Evolutionary conservation across 2,113 vertebrate species (phyloP), one percentile per base, ranked within the genome.

Genomic region (Leucopsar rothschildi): DNA sequence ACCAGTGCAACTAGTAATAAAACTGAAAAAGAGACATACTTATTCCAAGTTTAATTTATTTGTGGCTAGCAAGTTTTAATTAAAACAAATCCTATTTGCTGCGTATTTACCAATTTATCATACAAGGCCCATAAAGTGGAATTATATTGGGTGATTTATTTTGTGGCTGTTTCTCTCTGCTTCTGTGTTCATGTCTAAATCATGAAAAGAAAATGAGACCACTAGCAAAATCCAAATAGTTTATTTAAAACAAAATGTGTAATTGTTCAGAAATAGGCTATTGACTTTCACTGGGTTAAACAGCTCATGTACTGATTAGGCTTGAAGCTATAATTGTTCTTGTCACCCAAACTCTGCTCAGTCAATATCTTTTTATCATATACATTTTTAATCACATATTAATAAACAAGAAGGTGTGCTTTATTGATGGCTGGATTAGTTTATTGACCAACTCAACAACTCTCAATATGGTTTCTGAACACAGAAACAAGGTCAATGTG

Each of bases 301-400:
- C 33, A 72, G 94, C 91, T 97, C 92, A 91, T 95, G 44, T 81
- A 94, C 97, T 97, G 97, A 98, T 98, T 97, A 98, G 92, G 88
- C 91, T 93, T 86, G 85, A 63, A 93, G 72, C 94, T 71, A 91
- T 98, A 98, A 98, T 98, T 98, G 98, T 97, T 98, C 96, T 97
- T 98, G 98, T 98, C 98, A 98, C 94, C 92, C 95, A 96, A 96
- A 95, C 97, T 97, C 84, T 44, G 79, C 82, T 92, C 92, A 96
- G 97, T 98, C 98, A 55, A 98, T 98, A 98, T 95, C 97, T 98
- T 98, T 98, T 98, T 98, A 98, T 98, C 96, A 98, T 98, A 98
- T 98, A 98, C 97, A 98, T 98, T 98, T 98, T 98, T 98, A 98
- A 98, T 98, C 98, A 97, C 97, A 96, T 98, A 98, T 98, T 98